Conservation (phyloP, 2,113 vertebrate genomes). For the Hippotragus niger region DNA sequence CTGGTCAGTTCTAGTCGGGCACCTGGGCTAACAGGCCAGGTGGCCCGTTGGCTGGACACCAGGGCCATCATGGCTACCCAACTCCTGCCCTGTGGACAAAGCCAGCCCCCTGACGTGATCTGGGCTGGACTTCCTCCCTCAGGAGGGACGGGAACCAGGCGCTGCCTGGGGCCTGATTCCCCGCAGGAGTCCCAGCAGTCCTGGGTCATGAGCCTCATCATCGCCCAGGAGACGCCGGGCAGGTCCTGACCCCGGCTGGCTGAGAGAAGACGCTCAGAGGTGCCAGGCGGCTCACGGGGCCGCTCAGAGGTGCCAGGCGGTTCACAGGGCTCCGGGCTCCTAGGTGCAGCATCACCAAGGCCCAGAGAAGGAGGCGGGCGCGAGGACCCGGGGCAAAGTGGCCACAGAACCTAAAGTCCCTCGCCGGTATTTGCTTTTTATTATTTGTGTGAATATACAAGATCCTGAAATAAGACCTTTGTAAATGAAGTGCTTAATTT, state of each 20-base stretch:
- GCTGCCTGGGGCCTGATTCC: not conserved
- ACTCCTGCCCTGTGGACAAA: rapidly evolving
- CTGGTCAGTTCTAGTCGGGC: rapidly evolving
- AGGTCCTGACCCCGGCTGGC: rapidly evolving
- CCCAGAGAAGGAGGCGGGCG: not conserved
- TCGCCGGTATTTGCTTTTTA: not conserved
- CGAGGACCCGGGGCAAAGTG: rapidly evolving
- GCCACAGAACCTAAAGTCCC: not conserved
- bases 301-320: not conserved
- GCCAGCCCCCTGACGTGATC: too few relatives aligned
- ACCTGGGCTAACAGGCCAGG: not conserved
- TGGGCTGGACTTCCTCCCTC: not conserved
- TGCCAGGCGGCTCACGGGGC: too few relatives aligned
- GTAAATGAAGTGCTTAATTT: not conserved
- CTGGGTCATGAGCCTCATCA: rapidly evolving
- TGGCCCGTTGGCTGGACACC: not conserved
- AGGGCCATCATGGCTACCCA: rapidly evolving
- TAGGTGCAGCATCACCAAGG: not conserved
- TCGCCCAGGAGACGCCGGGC: rapidly evolving
- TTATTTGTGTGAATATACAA: not conserved
- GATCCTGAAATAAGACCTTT: not conserved
- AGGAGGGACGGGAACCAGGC: not conserved
- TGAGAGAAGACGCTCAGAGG: not conserved
- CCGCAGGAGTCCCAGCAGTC: rapidly evolving
- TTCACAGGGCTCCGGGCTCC: rapidly evolving